Base-by-base conservation (phyloP, 2,797 vertebrate genomes). In the Otus scops region DNA sequence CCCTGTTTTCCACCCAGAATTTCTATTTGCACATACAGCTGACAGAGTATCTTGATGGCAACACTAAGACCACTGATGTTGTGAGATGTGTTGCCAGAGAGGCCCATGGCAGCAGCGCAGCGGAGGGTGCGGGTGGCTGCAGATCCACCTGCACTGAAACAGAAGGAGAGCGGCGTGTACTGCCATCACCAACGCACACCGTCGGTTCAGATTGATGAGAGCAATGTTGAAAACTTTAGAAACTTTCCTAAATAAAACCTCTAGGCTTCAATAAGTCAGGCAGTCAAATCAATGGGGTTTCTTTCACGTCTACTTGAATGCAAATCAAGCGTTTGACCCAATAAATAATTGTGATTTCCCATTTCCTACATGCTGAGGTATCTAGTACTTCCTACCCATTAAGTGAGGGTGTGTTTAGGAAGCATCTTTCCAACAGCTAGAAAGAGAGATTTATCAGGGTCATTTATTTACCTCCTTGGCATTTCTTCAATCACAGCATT, bases 221-320 rank as follows among this genome's bases (percentile, higher is more conserved):
- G 30, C 16, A 13, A 21, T 1, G 22, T 6, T n/a, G 8, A 64
- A 39, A 77, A 26, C 28, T 57, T 11, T 11, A 54, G 54, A 70
- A 85, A 59, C 71, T 71, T 47, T 4, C 53, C 53, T 43, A 53
- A 83, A 92, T 65, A 88, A 91, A 86, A 80, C 4, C 22, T 20
- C 14, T 39, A 53, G 60, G 53, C 48, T 57, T 61, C 82, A 39
- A 2, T 60, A 84, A 75, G 45, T 41, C 69, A 78, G 57, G 12
- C 14, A 61, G 54, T 43, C 53, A 89, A 65, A 80, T 4, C 30
- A n/a, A 43, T 34, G 32, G 60, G 47, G 10, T 45, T 93, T 85
- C 43, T 45, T 74, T 85, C 71, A 91, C 60, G 53, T 26, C 41
- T 85, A 36, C 91, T 80, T 94, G 56, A 74, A 95, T 77, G 65